Percentiles rank a stretch among this genome's conserved stretches.
Conservation (phyloP, 2,888 invertebrate genomes). For the Torymus aiolomorphi region DNA sequence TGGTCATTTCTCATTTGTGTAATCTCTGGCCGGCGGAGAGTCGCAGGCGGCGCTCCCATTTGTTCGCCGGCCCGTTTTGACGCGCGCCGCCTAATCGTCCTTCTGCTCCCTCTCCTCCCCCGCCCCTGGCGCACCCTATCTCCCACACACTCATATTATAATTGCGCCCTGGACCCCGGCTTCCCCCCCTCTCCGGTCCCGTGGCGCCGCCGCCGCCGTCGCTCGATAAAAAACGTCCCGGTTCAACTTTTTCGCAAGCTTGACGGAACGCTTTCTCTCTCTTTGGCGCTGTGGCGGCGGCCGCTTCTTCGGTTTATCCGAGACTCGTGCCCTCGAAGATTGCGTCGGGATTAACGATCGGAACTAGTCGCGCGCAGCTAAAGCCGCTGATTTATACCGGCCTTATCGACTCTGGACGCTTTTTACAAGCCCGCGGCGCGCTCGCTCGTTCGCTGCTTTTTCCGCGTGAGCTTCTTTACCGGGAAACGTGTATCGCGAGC, state of each 20-base stretch:
- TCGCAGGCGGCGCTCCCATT: constrained; percentile 63
- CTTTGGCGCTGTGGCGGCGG: neutral
- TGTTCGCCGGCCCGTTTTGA: constrained; percentile 70
- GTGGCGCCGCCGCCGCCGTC: constrained; percentile 59
- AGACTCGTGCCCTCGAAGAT: constrained; percentile 48
- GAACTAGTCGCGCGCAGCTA: constrained; percentile 45
- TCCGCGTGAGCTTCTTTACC: neutral
- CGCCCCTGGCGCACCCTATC: constrained; percentile 5
- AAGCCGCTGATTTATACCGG: constrained; percentile 52
- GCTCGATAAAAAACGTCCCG: constrained; percentile 68
- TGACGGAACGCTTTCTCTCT: constrained; percentile 24
- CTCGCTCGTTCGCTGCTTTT: neutral
- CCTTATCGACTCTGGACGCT: constrained; percentile 45
- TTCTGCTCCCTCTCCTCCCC: constrained; percentile 9
- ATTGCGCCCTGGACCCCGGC: constrained; percentile 22
- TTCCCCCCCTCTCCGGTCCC: constrained; percentile 49
- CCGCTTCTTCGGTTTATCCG: constrained; percentile 39
- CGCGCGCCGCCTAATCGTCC: constrained; percentile 65
- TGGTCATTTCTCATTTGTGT: constrained; percentile 75
- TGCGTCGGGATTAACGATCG: constrained; percentile 52
- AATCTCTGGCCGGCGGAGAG: constrained; percentile 65
- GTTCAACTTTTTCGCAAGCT: constrained; percentile 65
- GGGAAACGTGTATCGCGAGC: neutral
- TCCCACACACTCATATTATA: constrained; percentile 18
- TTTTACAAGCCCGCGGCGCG: constrained; percentile 20